Percentiles rank a stretch among this genome's conserved stretches.
Conservation (phyloP, 2,113 vertebrate genomes). For the Cephalophus harveyi region DNA sequence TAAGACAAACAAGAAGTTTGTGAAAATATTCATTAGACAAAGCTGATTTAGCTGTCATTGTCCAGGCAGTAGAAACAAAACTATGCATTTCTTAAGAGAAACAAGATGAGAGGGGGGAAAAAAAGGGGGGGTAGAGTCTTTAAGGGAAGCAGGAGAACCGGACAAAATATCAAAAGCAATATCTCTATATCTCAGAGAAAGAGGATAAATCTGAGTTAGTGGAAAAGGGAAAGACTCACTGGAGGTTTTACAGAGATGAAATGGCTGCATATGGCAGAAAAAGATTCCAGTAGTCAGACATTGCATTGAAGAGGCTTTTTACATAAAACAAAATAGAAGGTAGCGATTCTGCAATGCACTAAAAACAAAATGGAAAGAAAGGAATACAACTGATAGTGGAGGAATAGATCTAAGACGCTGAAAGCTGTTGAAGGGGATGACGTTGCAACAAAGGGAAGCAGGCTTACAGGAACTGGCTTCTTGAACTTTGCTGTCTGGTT, state of each 20-base stretch:
- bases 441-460: too few species aligned
- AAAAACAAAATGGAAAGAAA: neutral
- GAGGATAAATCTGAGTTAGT: neutral
- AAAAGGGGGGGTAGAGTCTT: rapidly evolving
- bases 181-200: neutral
- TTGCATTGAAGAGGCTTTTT: neutral
- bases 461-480: neutral
- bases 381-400: neutral
- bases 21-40: neutral
- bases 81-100: neutral
- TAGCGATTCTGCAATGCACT: neutral
- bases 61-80: neutral
- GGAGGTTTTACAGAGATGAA: neutral
- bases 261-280: neutral
- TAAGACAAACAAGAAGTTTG: neutral
- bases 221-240: neutral
- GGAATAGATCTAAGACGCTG: neutral
- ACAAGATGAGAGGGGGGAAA: rapidly evolving
- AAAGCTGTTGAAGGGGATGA: neutral
- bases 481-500: neutral
- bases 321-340: neutral
- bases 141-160: neutral
- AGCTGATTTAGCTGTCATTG: neutral
- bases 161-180: neutral
- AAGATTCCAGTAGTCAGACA: neutral